These are phyloP conservation scores for Diplazon laetatorius DNA, from an alignment of 2,888 invertebrate species.

Conservation along the genomic window DNA sequence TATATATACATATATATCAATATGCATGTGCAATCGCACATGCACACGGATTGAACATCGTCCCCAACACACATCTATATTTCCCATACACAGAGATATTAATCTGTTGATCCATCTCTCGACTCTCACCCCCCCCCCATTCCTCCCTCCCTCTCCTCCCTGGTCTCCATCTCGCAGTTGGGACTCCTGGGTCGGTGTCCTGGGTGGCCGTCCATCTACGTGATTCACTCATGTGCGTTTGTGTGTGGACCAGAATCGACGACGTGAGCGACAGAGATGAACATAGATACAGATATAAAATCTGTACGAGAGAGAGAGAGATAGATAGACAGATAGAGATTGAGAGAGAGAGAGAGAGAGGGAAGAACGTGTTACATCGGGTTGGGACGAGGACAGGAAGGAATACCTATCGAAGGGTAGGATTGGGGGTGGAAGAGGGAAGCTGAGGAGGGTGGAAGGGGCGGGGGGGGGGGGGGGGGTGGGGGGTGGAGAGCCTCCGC, in stretches of 20 bases:
- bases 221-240: constrained; percentile 51
- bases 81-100: constrained; percentile 62
- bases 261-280: constrained; percentile 50
- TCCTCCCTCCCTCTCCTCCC: constrained; percentile 22
- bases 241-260: constrained; percentile 50
- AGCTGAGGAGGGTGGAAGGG: constrained; percentile 62
- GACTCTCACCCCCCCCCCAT: constrained; percentile 48
- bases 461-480: constrained; percentile 31
- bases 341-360: constrained; percentile 50
- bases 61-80: constrained; percentile 31
- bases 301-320: too few species aligned
- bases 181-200: constrained; percentile 40
- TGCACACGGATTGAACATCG: too few species aligned
- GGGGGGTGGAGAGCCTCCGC: constrained; percentile 74
- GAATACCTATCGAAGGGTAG: background rate
- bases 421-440: constrained; percentile 43
- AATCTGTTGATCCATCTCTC: constrained; percentile 65
- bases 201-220: constrained; percentile 59
- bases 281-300: too few species aligned
- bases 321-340: background rate
- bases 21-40: constrained; percentile 24
- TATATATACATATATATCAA: constrained; percentile 40
- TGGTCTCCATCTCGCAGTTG: too few species aligned
- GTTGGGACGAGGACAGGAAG: constrained; percentile 27
- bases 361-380: constrained; percentile 39